Base-by-base conservation (phyloP, 2,888 invertebrate genomes). In the Melieria picta region DNA sequence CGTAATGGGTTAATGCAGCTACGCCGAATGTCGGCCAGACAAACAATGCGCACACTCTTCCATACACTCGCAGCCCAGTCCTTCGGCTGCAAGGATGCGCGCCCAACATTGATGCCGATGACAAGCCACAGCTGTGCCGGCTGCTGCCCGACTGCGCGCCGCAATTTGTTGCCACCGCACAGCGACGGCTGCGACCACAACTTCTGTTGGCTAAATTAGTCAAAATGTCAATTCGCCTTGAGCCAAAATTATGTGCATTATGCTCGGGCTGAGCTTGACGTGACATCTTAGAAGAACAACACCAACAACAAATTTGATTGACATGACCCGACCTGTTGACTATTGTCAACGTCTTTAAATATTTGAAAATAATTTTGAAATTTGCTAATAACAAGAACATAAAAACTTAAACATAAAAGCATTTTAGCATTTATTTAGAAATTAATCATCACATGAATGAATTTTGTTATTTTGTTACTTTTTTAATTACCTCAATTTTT, bases 151-250 rank as follows among this genome's bases (percentile, higher is more conserved):
- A 46, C 46, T 30, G 30, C 16, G 57, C 57, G 13, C 13, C 16
- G 42, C 5, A 11, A 47, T 6, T 7, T 13, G 43, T 58, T 58
- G 43, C 58, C 43, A 30, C 30, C 30, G 30, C 30, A 5, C 0
- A 9, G 7, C 64, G 13, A 47, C 30, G n/a, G 6, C 4, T 7
- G 42, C 45, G 13, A 50, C 50, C 50, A 16, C 43, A 50, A 42
- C 62, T 69, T 61, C 46, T 46, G 61, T 55, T 62, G 62, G 55
- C 55, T 47, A 69, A 69, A 62, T 63, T 69, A 69, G 55, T 55
- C 55, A 62, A 46, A 69, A 62, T 69, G 69, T 69, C 62, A 69
- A 69, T 56, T 66, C 62, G 62, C 69, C 45, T 4, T 10, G 30
- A 47, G 62, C 69, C 13, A 16, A 47, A 16, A 52, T 69, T 42